These are phyloP conservation scores for Omphaloscelis lunosa DNA, from an alignment of 2,888 invertebrate genomes.

Conservation along the genomic window DNA sequence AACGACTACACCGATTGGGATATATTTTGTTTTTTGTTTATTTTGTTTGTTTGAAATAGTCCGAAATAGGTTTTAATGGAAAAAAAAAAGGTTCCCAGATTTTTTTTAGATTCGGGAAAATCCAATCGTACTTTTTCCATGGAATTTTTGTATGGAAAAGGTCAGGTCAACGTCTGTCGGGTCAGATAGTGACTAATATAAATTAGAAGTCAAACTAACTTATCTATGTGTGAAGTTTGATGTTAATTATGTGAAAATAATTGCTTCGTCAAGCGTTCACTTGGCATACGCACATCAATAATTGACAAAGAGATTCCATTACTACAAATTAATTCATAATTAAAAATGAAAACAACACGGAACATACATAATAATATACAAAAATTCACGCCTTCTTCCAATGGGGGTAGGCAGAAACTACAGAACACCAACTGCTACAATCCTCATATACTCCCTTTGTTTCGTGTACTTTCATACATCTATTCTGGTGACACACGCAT, in stretches of 20 bases:
- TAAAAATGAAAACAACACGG: neutral
- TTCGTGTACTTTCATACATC: neutral
- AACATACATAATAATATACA: neutral
- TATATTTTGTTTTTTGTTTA: too few species aligned
- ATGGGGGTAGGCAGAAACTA: neutral
- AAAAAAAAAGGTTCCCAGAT: too few species aligned
- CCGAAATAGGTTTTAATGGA: too few species aligned
- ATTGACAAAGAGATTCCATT: neutral
- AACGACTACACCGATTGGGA: too few species aligned
- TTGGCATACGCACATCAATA: neutral
- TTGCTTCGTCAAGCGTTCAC: neutral
- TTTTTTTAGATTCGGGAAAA: too few species aligned
- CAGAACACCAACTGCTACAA: neutral
- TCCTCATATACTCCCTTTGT: neutral
- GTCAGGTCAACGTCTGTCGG: too few species aligned
- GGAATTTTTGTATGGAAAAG: too few species aligned
- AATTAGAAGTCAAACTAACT: neutral
- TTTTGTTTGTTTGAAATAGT: too few species aligned
- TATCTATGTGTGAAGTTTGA: neutral
- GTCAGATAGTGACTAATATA: too few species aligned
- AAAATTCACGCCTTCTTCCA: neutral
- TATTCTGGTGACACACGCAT: neutral
- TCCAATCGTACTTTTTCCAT: too few species aligned
- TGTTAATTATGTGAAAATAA: neutral
- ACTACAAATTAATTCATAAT: neutral